Evolutionary conservation across 2,888 invertebrate species (phyloP).

Genomic region (Adelognathus sp.): DNA sequence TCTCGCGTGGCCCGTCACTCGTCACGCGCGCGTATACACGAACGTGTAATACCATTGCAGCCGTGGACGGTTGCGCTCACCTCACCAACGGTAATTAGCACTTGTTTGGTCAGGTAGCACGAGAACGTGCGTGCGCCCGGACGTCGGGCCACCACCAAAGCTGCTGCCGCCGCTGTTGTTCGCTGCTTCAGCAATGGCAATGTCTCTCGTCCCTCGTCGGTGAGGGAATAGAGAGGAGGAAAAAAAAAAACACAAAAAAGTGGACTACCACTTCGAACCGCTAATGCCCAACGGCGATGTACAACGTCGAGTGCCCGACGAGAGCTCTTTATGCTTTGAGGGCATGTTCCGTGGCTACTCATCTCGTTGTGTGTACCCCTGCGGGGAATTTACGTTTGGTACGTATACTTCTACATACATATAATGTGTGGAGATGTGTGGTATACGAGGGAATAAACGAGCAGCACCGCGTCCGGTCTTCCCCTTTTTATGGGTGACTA

Average conservation of each 20-base stretch:
- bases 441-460: constrained; percentile 7
- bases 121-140: constrained; percentile 58
- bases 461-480: constrained; percentile 6
- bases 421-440: not conserved
- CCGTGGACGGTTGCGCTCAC: constrained; percentile 35
- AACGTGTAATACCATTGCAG: not conserved
- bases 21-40: constrained; percentile 52
- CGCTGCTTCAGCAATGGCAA: constrained; percentile 34
- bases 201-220: constrained; percentile 12
- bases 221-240: not conserved
- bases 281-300: constrained; percentile 40
- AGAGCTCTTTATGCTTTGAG: constrained; percentile 22
- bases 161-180: constrained; percentile 17
- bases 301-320: constrained; percentile 7
- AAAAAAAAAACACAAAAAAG: constrained; percentile 21
- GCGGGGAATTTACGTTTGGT: not conserved
- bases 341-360: constrained; percentile 2
- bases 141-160: constrained; percentile 56
- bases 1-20: constrained; percentile 64
- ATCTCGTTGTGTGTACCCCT: not conserved
- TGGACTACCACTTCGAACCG: constrained; percentile 28
- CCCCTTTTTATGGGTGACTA: not conserved
- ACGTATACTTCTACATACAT: not conserved
- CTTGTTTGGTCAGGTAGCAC: constrained; percentile 64
- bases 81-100: constrained; percentile 64